A percentile compares a stretch with the other conserved stretches of the same genome.
Evolutionary conservation across 2,888 invertebrate species (phyloP).

Genomic region (Lordiphosa fenestrarum): DNA sequence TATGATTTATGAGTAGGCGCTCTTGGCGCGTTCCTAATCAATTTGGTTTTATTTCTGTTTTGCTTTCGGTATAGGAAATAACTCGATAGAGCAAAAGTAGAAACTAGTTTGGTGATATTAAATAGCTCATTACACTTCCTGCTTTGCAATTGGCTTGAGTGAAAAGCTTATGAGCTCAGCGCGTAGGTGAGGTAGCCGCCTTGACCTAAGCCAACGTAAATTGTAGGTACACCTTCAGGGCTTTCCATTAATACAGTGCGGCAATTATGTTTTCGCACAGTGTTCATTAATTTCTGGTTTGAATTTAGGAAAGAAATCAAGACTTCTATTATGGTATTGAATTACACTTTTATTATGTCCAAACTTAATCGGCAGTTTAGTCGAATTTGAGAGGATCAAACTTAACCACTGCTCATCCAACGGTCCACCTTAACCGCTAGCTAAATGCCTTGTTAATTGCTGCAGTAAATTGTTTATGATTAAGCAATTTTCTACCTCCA

Average conservation of each 20-base stretch:
- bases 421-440: too few relatives aligned
- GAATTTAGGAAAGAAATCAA: too few relatives aligned
- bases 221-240: constrained; percentile 17
- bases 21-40: constrained; percentile 30
- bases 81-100: constrained; percentile 13
- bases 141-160: constrained; percentile 3
- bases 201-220: constrained; percentile 35
- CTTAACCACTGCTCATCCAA: too few relatives aligned
- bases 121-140: constrained; percentile 37
- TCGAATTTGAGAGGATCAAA: too few relatives aligned
- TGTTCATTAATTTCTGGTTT: too few relatives aligned
- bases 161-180: not conserved
- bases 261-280: too few relatives aligned
- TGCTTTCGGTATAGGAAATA: constrained; percentile 22
- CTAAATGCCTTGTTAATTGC: too few relatives aligned
- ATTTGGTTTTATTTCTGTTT: constrained; percentile 32
- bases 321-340: too few relatives aligned
- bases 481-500: too few relatives aligned
- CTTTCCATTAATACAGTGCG: constrained; percentile 4
- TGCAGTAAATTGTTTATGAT: too few relatives aligned
- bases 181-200: constrained; percentile 15
- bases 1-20: constrained; percentile 22
- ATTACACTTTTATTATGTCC: too few relatives aligned
- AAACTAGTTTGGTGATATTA: constrained; percentile 28
- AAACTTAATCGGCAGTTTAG: too few relatives aligned